Percentiles rank a stretch among this genome's conserved stretches.
Evolutionary conservation across 2,113 vertebrate genomes (phyloP).

Genomic region (Excalfactoria chinensis): DNA sequence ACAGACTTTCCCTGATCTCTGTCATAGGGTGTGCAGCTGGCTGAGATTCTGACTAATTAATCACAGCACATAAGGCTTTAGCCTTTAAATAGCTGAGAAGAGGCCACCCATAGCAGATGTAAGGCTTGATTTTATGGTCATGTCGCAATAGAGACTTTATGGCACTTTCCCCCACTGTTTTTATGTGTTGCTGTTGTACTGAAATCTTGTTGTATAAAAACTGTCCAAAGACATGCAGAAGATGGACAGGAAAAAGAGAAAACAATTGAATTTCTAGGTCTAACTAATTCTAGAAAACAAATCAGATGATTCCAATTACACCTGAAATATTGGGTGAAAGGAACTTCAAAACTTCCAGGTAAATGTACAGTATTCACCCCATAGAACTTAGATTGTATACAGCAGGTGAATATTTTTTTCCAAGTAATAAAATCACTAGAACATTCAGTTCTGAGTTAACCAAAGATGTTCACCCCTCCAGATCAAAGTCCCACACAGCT

Average conservation of each 20-base stretch:
- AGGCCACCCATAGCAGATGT: neutral
- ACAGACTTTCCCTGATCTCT: neutral
- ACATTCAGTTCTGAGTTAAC: neutral
- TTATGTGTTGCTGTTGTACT: neutral
- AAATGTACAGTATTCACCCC: neutral
- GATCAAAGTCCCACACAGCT: neutral
- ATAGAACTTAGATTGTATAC: neutral
- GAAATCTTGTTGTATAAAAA: neutral
- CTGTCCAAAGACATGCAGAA: neutral
- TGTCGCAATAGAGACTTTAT: neutral
- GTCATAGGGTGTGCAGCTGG: neutral
- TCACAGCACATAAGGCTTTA: conserved; percentile 24
- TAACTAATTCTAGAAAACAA: neutral
- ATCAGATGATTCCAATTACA: neutral
- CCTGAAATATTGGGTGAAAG: neutral
- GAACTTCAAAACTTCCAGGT: neutral
- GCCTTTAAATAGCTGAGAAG: conserved; percentile 33
- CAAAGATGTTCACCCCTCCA: neutral
- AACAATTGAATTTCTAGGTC: neutral
- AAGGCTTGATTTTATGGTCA: conserved; percentile 5
- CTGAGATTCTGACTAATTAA: conserved; percentile 1
- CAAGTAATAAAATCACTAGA: neutral
- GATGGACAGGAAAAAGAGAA: neutral
- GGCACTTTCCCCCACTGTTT: neutral
- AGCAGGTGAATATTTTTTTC: neutral